A percentile compares a stretch with the other conserved stretches of the same genome.
Evolutionary conservation across 1,140 invertebrate genomes (phyloP).

Genomic region (Polypedilum pembai): DNA sequence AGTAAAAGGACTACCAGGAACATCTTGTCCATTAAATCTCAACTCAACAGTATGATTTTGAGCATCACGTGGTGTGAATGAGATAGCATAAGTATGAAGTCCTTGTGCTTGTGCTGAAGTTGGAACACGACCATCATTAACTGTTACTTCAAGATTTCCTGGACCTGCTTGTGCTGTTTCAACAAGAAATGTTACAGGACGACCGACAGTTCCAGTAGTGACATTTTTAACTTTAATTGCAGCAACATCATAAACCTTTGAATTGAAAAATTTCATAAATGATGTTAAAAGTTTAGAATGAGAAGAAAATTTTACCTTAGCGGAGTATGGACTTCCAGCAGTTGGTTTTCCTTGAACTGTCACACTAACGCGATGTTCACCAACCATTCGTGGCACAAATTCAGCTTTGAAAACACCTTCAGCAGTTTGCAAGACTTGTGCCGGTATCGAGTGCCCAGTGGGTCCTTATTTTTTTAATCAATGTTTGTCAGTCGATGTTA

Average conservation of each 20-base stretch:
- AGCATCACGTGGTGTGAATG: conserved; percentile 87
- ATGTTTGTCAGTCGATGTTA: conserved; percentile 28
- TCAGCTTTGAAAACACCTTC: conserved; percentile 74
- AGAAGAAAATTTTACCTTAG: conserved; percentile 53
- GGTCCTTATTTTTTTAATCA: conserved; percentile 55
- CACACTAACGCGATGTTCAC: conserved; percentile 84
- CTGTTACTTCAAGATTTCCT: conserved; percentile 94
- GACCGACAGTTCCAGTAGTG: conserved; percentile 77
- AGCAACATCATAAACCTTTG: conserved; percentile 82
- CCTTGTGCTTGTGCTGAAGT: conserved; percentile 92
- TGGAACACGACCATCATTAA: conserved; percentile 90
- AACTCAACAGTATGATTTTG: conserved; percentile 86
- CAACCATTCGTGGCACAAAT: conserved; percentile 76
- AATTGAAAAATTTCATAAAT: conserved; percentile 31
- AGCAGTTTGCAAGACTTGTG: conserved; percentile 72
- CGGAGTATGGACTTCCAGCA: conserved; percentile 81
- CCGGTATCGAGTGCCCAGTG: conserved; percentile 76
- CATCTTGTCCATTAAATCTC: conserved; percentile 91
- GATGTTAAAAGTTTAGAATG: background rate
- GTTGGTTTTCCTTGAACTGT: conserved; percentile 69
- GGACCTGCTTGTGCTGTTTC: conserved; percentile 94
- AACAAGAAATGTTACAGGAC: conserved; percentile 91
- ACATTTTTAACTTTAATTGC: conserved; percentile 92
- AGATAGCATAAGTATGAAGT: conserved; percentile 93
- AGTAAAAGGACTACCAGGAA: conserved; percentile 77